A percentile compares a stretch with the other conserved stretches of the same genome.
phyloP scores from a whole-genome alignment of 2,888 invertebrate species.

The Craniophora ligustri region DNA sequence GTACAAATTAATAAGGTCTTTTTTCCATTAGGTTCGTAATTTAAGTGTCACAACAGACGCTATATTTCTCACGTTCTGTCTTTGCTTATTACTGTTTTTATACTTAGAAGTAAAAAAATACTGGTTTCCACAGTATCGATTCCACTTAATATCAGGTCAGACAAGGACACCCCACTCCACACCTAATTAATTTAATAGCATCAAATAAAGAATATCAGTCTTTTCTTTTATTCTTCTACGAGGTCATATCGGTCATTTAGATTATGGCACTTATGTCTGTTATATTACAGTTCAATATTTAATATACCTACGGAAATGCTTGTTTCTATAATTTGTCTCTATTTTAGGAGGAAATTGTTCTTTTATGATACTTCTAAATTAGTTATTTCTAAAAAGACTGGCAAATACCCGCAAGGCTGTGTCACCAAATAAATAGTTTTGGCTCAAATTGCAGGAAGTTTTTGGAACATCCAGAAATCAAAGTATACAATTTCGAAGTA shows the following conservation, averaged over 20 bases:
- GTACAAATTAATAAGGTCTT: not conserved
- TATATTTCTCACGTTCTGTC: constrained; percentile 7
- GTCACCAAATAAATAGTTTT: no score
- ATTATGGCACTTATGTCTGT: not conserved
- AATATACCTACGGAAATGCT: not conserved
- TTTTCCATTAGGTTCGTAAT: not conserved
- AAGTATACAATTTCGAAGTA: not conserved
- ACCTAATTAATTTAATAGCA: constrained; percentile 28
- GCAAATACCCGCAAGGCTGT: no score
- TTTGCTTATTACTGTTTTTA: not conserved
- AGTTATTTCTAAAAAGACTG: no score
- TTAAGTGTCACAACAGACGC: constrained; percentile 2
- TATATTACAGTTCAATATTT: not conserved
- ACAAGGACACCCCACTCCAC: constrained; percentile 25
- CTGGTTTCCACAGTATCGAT: constrained; percentile 33
- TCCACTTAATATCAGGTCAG: constrained; percentile 3
- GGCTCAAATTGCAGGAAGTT: no score
- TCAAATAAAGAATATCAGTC: constrained; percentile 5
- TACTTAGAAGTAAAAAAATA: constrained; percentile 5
- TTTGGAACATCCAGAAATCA: not conserved
- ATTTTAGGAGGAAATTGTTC: no score
- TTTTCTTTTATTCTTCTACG: constrained; percentile 8
- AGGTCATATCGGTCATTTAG: constrained; percentile 3
- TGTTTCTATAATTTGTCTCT: not conserved
- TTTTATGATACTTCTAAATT: no score